Conservation (phyloP, 1,140 invertebrate species). For the Planococcus citri region DNA sequence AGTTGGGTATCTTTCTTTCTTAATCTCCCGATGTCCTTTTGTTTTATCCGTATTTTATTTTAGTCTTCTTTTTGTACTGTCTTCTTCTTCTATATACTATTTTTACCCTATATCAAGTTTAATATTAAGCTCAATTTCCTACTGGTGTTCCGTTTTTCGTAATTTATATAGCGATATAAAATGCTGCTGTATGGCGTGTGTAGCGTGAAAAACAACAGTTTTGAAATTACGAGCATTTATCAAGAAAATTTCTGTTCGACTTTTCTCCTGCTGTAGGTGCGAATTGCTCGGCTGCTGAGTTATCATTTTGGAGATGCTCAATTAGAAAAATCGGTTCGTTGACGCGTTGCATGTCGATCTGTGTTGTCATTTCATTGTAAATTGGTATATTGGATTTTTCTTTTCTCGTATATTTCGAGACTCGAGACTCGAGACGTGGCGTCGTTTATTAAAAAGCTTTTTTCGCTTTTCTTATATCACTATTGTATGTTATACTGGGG, state of each 20-base stretch:
- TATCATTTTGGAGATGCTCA: no score
- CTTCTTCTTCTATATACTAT: no score
- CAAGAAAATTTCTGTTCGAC: background rate
- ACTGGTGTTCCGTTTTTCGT: background rate
- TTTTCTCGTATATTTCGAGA: no score
- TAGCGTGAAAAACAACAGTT: constrained; percentile 20
- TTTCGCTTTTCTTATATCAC: no score
- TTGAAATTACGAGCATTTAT: constrained; percentile 9
- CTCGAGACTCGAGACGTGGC: no score
- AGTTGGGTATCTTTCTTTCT: constrained; percentile 15
- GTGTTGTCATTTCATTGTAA: no score
- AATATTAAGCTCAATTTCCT: constrained; percentile 20
- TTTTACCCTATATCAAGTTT: constrained; percentile 15
- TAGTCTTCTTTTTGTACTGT: constrained; percentile 2
- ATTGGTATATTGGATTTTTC: no score
- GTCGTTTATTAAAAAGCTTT: no score
- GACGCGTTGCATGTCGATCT: no score
- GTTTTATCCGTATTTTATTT: constrained; percentile 14
- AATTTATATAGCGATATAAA: constrained; percentile 5
- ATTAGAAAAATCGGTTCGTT: no score
- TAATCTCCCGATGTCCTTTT: constrained; percentile 19
- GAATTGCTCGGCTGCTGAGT: no score
- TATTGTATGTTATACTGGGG: no score
- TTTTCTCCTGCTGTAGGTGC: background rate
- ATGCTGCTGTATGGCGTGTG: background rate